Conservation (phyloP, 2,113 vertebrate genomes). For the Myodes glareolus region DNA sequence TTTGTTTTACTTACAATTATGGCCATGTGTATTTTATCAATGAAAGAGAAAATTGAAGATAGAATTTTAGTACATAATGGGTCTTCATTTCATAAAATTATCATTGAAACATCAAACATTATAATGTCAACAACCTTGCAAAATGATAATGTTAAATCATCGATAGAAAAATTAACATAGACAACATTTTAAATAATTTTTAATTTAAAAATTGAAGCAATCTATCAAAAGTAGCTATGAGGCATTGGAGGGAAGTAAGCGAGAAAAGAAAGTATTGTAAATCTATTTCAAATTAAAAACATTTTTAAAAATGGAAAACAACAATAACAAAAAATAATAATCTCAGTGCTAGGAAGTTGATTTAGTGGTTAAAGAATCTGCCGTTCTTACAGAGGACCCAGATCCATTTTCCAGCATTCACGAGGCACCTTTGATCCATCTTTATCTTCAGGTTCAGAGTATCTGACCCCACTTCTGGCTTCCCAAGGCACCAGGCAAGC, state of each 20-base stretch:
- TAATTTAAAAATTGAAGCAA: background rate
- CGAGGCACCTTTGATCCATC: background rate
- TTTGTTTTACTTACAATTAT: slow-evolving; percentile 27
- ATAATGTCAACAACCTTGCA: background rate
- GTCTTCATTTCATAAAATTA: slow-evolving; percentile 49
- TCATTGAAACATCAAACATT: background rate
- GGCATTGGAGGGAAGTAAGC: accelerated
- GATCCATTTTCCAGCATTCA: background rate
- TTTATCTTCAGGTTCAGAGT: too few relatives aligned
- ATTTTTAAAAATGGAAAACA: background rate
- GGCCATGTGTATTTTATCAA: background rate
- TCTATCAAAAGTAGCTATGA: background rate
- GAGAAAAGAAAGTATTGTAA: background rate
- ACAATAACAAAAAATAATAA: background rate
- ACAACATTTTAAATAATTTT: background rate
- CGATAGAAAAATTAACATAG: background rate
- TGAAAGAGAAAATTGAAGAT: slow-evolving; percentile 29
- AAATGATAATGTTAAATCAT: background rate
- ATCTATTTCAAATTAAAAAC: background rate
- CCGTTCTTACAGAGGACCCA: too few relatives aligned
- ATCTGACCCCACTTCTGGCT: background rate
- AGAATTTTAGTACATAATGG: background rate
- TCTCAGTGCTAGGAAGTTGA: background rate
- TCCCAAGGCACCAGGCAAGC: background rate
- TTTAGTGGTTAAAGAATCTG: background rate